Percentiles rank a stretch among this genome's conserved stretches.
Evolutionary conservation across 2,797 vertebrate genomes (phyloP).

Genomic region (Eulemur rubriventer): DNA sequence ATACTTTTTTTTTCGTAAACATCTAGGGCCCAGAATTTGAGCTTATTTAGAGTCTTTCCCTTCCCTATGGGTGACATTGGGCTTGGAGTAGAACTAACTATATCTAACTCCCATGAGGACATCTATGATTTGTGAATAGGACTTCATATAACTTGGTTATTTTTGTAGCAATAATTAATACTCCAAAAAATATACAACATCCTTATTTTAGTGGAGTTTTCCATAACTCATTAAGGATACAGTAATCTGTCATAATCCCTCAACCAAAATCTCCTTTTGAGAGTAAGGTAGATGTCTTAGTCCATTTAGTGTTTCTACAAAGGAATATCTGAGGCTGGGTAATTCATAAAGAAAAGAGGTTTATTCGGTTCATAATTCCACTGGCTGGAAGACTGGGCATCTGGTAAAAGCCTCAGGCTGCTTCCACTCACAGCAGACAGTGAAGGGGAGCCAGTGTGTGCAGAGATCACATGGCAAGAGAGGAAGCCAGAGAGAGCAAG

Average conservation of each 20-base stretch:
- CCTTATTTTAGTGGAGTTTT: neutral
- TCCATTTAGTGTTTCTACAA: neutral
- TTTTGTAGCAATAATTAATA: constrained; percentile 3
- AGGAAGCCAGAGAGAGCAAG: neutral
- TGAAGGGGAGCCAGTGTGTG: neutral
- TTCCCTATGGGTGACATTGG: neutral
- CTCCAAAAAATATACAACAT: neutral
- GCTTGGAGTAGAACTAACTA: neutral
- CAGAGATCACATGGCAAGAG: neutral
- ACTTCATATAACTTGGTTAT: neutral
- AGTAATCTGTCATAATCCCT: neutral
- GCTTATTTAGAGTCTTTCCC: neutral
- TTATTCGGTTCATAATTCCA: neutral
- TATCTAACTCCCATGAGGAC: neutral
- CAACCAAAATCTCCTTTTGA: neutral
- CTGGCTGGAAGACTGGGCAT: neutral
- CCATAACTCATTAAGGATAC: neutral
- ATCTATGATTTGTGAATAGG: neutral
- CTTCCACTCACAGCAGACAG: neutral
- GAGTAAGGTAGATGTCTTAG: neutral
- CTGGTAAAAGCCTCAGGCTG: neutral
- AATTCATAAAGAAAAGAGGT: neutral
- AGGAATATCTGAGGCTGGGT: too few species aligned
- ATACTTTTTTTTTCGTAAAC: neutral
- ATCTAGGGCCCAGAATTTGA: neutral